Evolutionary conservation across 37 sponge, comb jelly and placozoan species (phyloP), one percentile per base, ranked within the genome.

Genomic region (Agelas oroides): DNA sequence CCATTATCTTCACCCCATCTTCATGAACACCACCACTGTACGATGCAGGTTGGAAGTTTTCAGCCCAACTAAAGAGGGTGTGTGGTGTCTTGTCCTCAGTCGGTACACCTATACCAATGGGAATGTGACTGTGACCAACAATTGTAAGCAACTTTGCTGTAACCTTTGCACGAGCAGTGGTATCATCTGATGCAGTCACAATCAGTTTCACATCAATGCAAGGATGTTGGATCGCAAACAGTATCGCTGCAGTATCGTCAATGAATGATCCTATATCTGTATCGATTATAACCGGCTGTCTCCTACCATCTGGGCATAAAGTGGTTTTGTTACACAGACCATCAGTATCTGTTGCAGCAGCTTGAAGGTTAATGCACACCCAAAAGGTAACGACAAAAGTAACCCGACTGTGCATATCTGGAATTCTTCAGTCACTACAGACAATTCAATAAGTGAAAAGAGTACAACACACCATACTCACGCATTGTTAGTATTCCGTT

Each of bases 221-320:
- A 31, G 31, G 31, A 64, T 63, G 81, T 66, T 80, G 83, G 5
- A 84, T 63, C n/a, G 94, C 94, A 34, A 63, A 77, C 37, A 53
- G 80, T 8, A 94, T 83, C 35, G 94, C 94, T 33, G 81, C 62
- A 41, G 46, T 78, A 70, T 94, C 94, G 77, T 94, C 94, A 52
- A 83, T 73, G 36, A 71, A 80, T 2, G 84, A 77, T 34, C 94
- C 94, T 14, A 94, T 86, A 77, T 94, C 94, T 2, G 94, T 94
- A n/a, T n/a, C n/a, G n/a, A n/a, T n/a, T n/a, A n/a, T n/a, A n/a
- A n/a, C n/a, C n/a, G n/a, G n/a, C n/a, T n/a, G n/a, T n/a, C n/a
- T n/a, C n/a, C n/a, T n/a, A n/a, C n/a, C n/a, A n/a, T n/a, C n/a
- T n/a, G n/a, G n/a, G n/a, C n/a, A n/a, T n/a, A n/a, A n/a, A n/a